Base-by-base conservation (phyloP, 2,113 vertebrate species). In the Hystrix brachyura region DNA sequence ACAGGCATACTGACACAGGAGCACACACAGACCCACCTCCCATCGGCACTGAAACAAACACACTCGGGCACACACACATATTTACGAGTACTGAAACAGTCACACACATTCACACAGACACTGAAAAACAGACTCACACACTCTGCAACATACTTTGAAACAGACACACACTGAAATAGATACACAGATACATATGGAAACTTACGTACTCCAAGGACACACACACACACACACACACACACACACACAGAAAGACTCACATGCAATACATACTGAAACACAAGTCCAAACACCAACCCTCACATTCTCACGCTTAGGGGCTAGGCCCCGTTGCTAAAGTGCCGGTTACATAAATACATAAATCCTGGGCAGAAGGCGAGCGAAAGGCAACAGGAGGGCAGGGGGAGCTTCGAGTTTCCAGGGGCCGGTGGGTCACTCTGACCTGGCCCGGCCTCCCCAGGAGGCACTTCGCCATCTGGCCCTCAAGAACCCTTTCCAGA, bases 101-200 rank as follows among this genome's bases (percentile, higher is more conserved):
- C 43, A 60, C 8, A 86, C 0, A 0, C 9, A 29, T 5, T 29
- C 7, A 67, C 12, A 10, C 46, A 74, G 1, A 43, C 72, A 32
- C 53, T 29, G 64, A 38, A 19, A 38, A 55, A 43, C 69, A 65
- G 46, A 60, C 9, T 21, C 51, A 82, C 38, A 32, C n/a, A 83
- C n/a, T 14, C 59, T 46, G 27, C 21, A 43, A 38, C 23, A 43
- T 3, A 67, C 29, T 8, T 23, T 3, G 23, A 46, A 46, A 72
- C 25, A 88, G 76, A 57, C 13, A 59, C 90, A 71, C 12, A 0
- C 60, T 38, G 17, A 43, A 65, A 38, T 0, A 38, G 3, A 32
- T 9, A 34, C 23, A 51, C n/a, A 67, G 60, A n/a, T 12, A n/a
- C 62, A 55, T 29, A 21, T 14, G 69, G 57, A 60, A 72, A 51